Base-by-base conservation (phyloP, 2,113 vertebrate genomes). In the Pao palembangensis region DNA sequence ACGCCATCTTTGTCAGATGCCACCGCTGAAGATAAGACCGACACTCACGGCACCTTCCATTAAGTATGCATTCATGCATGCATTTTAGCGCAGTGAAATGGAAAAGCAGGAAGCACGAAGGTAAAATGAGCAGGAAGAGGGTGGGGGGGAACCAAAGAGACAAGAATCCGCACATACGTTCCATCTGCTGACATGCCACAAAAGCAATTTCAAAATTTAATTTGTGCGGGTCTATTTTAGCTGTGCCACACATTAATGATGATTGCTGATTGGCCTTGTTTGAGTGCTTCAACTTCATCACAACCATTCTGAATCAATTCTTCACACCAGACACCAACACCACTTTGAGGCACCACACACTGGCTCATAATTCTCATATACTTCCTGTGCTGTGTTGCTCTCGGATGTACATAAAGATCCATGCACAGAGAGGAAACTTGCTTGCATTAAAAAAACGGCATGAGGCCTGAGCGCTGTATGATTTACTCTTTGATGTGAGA, bases 241-340 rank as follows among this genome's bases (percentile, higher is more conserved):
- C 90, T 80, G 74, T 83, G 88, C 82, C 69, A 80, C 89, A 80
- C 86, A 90, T 88, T 92, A 91, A 89, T 89, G 88, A 90, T 82
- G 72, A 89, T 88, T 90, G 83, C 84, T 88, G 72, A 91, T 88
- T 82, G 77, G 78, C 85, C 79, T 81, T 73, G 84, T 89, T 80
- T 79, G 76, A 85, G 81, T 71, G 81, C 83, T 85, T 79, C 80
- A 82, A 88, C 85, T 91, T 89, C 87, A 90, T 90, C 88, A 88
- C 79, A 70, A 83, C 83, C 85, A 83, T 86, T 80, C 80, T 84
- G 75, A 89, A 91, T 91, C 90, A 89, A 92, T 92, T 89, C 79
- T 84, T 83, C 75, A 73, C 55, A 54, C 80, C 75, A 85, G 85
- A 83, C 77, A 88, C 73, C 79, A 84, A 88, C 88, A 85, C 75